phyloP scores from a whole-genome alignment of 30 jellyfish, hydroid and myxozoan genomes.

The Clytia hemisphaerica region DNA sequence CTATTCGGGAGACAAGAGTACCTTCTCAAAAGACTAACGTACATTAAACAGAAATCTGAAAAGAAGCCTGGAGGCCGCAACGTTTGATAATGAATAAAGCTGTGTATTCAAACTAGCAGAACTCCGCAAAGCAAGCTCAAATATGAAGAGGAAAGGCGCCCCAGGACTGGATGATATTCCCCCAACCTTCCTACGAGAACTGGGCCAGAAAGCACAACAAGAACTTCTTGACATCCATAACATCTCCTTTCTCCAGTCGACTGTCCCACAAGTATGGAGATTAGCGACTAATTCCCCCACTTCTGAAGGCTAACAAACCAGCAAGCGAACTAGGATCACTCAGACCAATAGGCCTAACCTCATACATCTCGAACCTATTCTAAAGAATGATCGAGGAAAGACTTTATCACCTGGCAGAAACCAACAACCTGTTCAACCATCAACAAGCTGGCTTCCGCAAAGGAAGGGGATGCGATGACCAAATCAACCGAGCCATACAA shows the following conservation, averaged over 20 bases:
- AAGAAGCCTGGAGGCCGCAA: not conserved
- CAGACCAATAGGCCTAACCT: not conserved
- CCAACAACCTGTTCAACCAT: not conserved
- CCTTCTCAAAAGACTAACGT: not conserved
- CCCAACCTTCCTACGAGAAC: not conserved
- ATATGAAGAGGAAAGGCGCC: not conserved
- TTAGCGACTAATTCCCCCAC: not conserved
- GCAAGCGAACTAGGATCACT: not conserved
- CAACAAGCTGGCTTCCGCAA: constrained; percentile 3
- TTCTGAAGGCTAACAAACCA: not conserved
- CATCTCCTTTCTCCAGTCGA: not conserved
- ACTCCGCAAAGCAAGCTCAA: not conserved
- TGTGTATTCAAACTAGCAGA: too few species aligned
- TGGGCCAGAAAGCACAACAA: not conserved
- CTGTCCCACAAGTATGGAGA: not conserved
- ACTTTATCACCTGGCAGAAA: not conserved
- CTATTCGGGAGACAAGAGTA: too few species aligned
- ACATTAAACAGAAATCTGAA: not conserved
- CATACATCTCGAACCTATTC: not conserved
- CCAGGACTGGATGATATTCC: constrained; percentile 1
- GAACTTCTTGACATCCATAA: not conserved
- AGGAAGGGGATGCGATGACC: not conserved
- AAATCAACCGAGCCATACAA: not conserved
- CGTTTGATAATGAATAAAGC: too few species aligned
- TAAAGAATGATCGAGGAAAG: not conserved